Evolutionary conservation across 2,888 invertebrate species (phyloP), one percentile per base, ranked within the genome.

Genomic region (Oligia latruncula): DNA sequence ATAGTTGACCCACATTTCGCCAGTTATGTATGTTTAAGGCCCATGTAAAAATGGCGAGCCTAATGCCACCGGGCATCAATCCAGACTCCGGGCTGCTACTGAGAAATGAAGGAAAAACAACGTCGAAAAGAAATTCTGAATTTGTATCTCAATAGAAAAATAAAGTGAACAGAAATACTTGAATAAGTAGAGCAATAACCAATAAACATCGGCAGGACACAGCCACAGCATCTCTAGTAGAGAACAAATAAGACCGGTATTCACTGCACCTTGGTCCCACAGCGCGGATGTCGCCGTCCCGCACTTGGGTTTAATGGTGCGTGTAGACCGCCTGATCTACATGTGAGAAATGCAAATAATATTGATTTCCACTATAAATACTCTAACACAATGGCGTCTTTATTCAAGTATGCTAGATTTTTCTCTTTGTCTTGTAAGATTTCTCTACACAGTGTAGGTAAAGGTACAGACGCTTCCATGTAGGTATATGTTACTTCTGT

Each of bases 281-380:
- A 76, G 85, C 80, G 78, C 78, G 84, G 83, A 87, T 87, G 85
- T 88, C 87, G 80, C 79, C 82, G 79, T 84, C 81, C 83, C 77
- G 85, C 85, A 87, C 89, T 90, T 77, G 84, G 71, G 84, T 80
- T 90, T 91, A 92, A 92, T 91, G 90, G 90, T 83, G 87, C 89
- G 88, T 88, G 87, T 83, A 89, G 74, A 79, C 81, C 83, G 70
- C 72, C 66, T 83, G 85, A 87, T 87, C 82, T 86, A 82, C 86
- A 86, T 85, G 85, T 80, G 85, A 78, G 86, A 85, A 84, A 82
- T 81, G 80, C 81, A 85, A 88, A 85, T 83, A 85, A 81, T 81
- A 87, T 81, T 81, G 82, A 77, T 85, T 81, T 75, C 70, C 55
- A 70, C 77, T 66, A 70, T 80, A 80, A 87, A 85, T 84, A 73